These are phyloP conservation scores for Epizoanthus illoricatus DNA, from an alignment of 92 coral and sea anemone genomes.

Conservation along the genomic window DNA sequence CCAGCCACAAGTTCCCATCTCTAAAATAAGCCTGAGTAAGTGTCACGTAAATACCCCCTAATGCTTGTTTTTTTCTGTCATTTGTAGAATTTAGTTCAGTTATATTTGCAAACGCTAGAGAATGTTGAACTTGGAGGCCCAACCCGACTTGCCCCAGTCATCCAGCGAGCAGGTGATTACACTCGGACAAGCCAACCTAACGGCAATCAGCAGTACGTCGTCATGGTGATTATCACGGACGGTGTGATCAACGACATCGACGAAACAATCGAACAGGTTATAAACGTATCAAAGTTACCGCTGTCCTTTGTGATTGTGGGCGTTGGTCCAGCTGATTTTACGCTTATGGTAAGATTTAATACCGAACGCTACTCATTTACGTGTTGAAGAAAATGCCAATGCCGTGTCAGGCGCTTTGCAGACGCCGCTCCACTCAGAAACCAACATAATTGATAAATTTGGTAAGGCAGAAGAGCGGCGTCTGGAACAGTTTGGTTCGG, in stretches of 20 bases:
- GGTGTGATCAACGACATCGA: constrained; percentile 93
- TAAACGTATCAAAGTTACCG: constrained; percentile 58
- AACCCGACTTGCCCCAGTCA: constrained; percentile 90
- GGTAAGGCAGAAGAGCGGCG: too few species aligned
- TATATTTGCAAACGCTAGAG: constrained; percentile 63
- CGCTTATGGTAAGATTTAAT: constrained; percentile 69
- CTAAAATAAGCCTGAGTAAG: too few species aligned
- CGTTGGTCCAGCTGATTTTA: constrained; percentile 89
- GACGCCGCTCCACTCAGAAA: too few species aligned
- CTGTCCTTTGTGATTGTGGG: constrained; percentile 92
- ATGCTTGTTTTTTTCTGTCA: background rate
- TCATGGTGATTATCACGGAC: constrained; percentile 82
- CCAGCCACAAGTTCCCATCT: background rate
- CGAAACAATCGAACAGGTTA: constrained; percentile 53
- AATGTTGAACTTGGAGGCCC: constrained; percentile 86
- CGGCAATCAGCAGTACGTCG: constrained; percentile 74
- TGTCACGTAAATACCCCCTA: background rate
- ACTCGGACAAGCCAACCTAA: constrained; percentile 68
- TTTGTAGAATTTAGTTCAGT: constrained; percentile 60
- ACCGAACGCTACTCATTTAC: background rate
- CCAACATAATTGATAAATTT: too few species aligned
- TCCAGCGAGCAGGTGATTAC: constrained; percentile 78
- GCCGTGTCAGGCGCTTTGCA: too few species aligned
- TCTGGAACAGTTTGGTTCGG: too few species aligned
- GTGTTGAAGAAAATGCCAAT: background rate